Conservation (phyloP, 2,113 vertebrate species). For the Pluvianellus socialis region DNA sequence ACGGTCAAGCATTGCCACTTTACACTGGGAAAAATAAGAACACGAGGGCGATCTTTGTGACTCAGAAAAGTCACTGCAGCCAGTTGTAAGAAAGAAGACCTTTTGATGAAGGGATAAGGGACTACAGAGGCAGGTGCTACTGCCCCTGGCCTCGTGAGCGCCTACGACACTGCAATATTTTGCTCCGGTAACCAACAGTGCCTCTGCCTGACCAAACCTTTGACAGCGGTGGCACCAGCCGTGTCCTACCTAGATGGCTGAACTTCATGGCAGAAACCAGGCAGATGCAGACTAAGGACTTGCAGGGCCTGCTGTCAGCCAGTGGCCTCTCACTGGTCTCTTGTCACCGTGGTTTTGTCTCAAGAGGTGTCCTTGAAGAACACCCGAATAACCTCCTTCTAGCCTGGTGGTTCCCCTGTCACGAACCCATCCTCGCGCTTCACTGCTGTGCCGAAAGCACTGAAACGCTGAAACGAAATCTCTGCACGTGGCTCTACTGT, state of each 20-base stretch:
- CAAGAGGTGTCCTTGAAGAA: neutral
- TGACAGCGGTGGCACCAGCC: rapidly evolving
- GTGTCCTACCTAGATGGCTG: neutral
- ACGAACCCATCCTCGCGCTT: neutral
- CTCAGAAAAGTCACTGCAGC: neutral
- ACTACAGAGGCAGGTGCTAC: neutral
- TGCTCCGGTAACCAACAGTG: neutral
- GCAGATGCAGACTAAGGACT: neutral
- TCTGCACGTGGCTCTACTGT: neutral
- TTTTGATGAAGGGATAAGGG: neutral
- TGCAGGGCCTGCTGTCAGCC: neutral
- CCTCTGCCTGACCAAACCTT: neutral
- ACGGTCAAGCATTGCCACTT: neutral
- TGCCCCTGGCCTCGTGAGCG: neutral
- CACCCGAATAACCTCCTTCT: neutral
- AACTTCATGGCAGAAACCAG: neutral
- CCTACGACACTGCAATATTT: neutral
- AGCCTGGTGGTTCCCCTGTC: neutral
- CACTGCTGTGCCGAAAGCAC: rapidly evolving
- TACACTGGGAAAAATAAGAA: neutral
- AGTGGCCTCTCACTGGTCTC: neutral
- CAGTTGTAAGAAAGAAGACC: neutral
- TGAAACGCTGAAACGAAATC: neutral
- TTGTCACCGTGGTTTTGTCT: neutral
- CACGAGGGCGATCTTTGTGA: neutral